phyloP scores from a whole-genome alignment of 2,888 invertebrate species.

The Ectemnius cavifrons region DNA sequence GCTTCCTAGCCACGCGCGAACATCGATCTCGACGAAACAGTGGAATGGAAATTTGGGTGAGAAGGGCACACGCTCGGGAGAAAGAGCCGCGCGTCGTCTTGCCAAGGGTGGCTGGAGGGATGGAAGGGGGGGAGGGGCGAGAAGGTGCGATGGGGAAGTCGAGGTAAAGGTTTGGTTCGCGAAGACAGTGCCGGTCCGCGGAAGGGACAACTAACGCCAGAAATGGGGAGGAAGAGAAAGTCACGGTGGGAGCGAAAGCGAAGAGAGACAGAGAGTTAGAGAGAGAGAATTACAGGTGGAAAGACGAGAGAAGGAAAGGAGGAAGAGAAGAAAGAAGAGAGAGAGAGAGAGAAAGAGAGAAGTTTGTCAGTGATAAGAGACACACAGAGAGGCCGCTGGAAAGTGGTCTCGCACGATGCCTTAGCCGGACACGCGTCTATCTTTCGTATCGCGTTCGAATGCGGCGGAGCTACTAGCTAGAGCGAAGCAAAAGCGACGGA shows the following conservation, averaged over 20 bases:
- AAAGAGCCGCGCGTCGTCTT: no score
- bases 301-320: constrained; percentile 13
- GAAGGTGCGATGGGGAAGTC: no score
- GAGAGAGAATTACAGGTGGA: constrained; percentile 30
- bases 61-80: no score
- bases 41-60: no score
- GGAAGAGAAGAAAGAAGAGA: neutral
- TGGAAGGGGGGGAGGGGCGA: no score
- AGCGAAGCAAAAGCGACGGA: constrained; percentile 52
- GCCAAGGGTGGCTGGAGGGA: no score
- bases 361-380: neutral
- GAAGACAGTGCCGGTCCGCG: no score
- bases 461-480: constrained; percentile 61
- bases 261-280: neutral
- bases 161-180: no score
- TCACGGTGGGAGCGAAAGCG: constrained; percentile 6
- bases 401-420: constrained; percentile 21
- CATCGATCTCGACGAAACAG: no score
- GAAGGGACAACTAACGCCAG: no score
- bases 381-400: constrained; percentile 4
- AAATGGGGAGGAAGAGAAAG: constrained; percentile 11
- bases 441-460: constrained; percentile 54
- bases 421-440: constrained; percentile 37
- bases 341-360: constrained; percentile 7
- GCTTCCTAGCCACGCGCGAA: no score